Evolutionary conservation across 2,797 vertebrate genomes (phyloP).

Genomic region (Oceanodroma leucorhoa): DNA sequence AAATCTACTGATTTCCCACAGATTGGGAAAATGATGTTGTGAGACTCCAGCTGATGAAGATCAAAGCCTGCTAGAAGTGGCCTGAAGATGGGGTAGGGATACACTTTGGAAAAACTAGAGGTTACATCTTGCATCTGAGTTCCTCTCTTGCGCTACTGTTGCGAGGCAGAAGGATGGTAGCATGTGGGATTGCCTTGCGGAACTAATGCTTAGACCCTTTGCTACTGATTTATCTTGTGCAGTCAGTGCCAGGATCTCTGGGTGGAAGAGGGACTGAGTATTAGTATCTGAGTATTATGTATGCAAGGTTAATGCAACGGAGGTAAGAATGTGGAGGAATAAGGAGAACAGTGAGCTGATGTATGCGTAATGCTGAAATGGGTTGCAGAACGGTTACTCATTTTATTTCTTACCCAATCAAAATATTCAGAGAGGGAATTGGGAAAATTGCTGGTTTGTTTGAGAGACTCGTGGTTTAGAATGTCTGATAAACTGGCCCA

Average conservation of each 20-base stretch:
- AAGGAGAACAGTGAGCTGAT: neutral
- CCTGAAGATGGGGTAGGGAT: neutral
- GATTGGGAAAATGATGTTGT: neutral
- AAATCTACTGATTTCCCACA: accelerated
- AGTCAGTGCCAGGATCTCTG: neutral
- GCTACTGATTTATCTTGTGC: neutral
- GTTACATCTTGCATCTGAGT: neutral
- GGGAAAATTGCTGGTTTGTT: neutral
- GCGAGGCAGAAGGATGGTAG: neutral
- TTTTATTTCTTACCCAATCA: neutral
- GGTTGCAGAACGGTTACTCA: neutral
- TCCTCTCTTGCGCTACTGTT: neutral
- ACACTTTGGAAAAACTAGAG: neutral
- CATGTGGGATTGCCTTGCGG: neutral
- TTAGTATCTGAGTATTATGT: neutral
- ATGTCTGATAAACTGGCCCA: neutral
- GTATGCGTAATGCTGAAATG: neutral
- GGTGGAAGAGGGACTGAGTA: neutral
- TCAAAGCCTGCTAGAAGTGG: neutral
- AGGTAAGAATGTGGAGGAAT: neutral
- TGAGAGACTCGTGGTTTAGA: neutral
- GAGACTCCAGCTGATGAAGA: neutral
- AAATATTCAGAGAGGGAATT: neutral
- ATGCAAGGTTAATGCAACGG: neutral
- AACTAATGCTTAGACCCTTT: neutral